Evolutionary conservation across 2,888 invertebrate genomes (phyloP), one percentile per base, ranked within the genome.

Genomic region (Pseudolycoriella hygida): DNA sequence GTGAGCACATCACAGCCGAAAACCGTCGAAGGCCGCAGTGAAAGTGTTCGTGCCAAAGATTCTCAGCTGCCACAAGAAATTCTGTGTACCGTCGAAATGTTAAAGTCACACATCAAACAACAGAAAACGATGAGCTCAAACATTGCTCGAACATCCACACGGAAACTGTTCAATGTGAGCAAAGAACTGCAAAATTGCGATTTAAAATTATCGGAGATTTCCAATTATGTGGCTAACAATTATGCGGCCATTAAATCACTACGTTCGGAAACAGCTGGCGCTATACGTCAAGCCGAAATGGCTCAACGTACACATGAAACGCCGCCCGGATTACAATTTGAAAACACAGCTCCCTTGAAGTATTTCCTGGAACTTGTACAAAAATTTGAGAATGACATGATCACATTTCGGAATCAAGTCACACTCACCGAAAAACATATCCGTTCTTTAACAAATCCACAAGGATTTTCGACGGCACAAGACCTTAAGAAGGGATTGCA

Each of bases 81-180:
- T 43, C 67, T 73, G 18, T 76, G 79, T 51, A 77, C 80, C 0
- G 81, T 90, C 19, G 85, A 88, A 47, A 68, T 73, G 2, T 82
- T 90, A 57, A 87, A 88, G 68, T 76, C 76, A 47, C 80, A 83
- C 60, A 82, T 90, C 0, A 89, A 89, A 66, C 80, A 81, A 47
- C 88, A 90, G 59, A 90, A 90, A 61, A 69, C 73, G 0, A 68
- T 81, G 31, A 79, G 83, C 49, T 86, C 87, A 1, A 87, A 87
- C 56, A 80, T 90, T 40, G 80, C 86, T 54, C 67, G 84, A 45
- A 76, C 72, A 1, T 74, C 74, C 1, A 70, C 60, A 1, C 57
- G 62, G 12, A 66, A 65, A 48, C 49, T 64, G 2, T 56, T 57
- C 11, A 63, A 57, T 49, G 46, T 49, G 1, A 42, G 30, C 19